phyloP scores from a whole-genome alignment of 2,797 vertebrate species.

The Sebastes aleutianus region DNA sequence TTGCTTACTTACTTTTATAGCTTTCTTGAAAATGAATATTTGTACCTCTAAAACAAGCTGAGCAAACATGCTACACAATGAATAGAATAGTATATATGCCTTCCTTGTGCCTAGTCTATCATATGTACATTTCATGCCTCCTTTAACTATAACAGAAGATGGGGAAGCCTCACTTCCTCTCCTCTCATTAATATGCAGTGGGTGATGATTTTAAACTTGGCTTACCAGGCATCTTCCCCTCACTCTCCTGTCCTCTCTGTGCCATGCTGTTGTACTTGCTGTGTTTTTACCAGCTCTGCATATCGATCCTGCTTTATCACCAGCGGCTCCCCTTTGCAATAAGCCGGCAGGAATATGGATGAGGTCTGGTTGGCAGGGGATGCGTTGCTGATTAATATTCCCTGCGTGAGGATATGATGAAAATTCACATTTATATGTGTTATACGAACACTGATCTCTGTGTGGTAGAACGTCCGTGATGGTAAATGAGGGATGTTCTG shows the following conservation, averaged over 20 bases:
- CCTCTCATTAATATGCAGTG: conserved; percentile 53
- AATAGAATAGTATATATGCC: conserved; percentile 5
- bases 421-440: conserved; percentile 73
- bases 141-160: conserved; percentile 34
- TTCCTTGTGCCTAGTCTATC: conserved; percentile 18
- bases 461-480: conserved; percentile 54
- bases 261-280: conserved; percentile 70
- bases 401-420: conserved; percentile 66
- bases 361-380: conserved; percentile 69
- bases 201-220: conserved; percentile 46
- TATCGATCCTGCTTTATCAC: conserved; percentile 81
- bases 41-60: conserved; percentile 25
- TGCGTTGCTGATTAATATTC: conserved; percentile 73
- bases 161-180: conserved; percentile 3
- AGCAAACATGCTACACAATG: conserved; percentile 15
- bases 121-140: conserved; percentile 51
- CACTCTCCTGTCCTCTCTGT: conserved; percentile 58
- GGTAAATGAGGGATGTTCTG: conserved; percentile 63
- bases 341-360: conserved; percentile 79
- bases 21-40: conserved; percentile 46
- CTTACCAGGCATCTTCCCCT: conserved; percentile 56
- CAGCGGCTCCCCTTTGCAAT: conserved; percentile 65
- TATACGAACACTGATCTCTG: conserved; percentile 69
- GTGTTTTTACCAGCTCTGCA: conserved; percentile 78
- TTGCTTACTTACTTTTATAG: conserved; percentile 30